Base-by-base conservation (phyloP, 2,888 invertebrate genomes). In the Heterodera filipjevi region DNA sequence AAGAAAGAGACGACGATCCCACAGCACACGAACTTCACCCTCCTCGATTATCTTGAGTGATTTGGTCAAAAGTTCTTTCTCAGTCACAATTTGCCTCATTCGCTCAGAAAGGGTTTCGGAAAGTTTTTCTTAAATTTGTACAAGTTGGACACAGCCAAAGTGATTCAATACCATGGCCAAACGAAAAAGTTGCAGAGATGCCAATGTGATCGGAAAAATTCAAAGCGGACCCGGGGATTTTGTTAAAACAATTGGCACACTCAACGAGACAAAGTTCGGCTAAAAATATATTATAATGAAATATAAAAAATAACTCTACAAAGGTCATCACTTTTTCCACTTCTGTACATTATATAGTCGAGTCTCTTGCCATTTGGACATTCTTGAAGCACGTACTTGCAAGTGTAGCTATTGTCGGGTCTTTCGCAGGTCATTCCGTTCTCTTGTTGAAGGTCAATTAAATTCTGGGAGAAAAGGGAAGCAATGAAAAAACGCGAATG, bases 381-480 rank as follows among this genome's bases (percentile, higher is more conserved):
- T 12, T 59, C 66, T 49, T 76, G 72, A 2, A 92, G 90, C 76
- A 91, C 86, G 71, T 90, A 91, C 1, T 90, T 89, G 77, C 92
- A 90, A 0, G 94, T 93, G 89, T 95, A 98, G 84, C 94, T 94
- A 90, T 98, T 99, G 82, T 93, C 92, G 10, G 92, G 92, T 86
- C 93, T 92, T 86, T 94, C 94, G 89, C 93, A 93, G 22, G 98
- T 98, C 59, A 93, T 93, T 76, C 92, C 91, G 46, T 39, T 64
- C 33, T 75, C 75, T 73, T 14, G 70, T 22, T 53, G 70, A 33
- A n/a, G 19, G n/a, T 71, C 77, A 19, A 68, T 30, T 19, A 64
- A 53, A 76, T 76, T 76, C 77, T 76, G n/a, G 39, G 46, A 27
- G 19, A n/a, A 53, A 27, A 68, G 8, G n/a, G 19, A 3, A 35